Base-by-base conservation (phyloP, 2,113 vertebrate species). In the Centropus unirufus region DNA sequence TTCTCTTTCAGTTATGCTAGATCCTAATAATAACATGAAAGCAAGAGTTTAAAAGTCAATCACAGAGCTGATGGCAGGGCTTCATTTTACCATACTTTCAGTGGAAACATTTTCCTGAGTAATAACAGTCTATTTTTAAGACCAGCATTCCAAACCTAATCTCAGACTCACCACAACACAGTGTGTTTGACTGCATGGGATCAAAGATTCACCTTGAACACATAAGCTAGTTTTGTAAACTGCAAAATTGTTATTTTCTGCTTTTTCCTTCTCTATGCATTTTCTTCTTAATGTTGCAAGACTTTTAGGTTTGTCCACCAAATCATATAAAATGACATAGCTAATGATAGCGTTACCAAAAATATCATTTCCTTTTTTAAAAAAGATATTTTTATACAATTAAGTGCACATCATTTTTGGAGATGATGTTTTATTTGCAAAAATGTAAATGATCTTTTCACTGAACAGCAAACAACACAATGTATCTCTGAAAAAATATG, bases 361-460 rank as follows among this genome's bases (percentile, higher is more conserved):
- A 90, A 89, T 92, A 91, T 2, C 1, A 39, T 67, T 88, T 82
- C 81, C 47, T 90, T 92, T 95, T 89, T 58, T 44, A 81, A 78
- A 63, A 55, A 30, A 54, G 63, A 78, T 89, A 85, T 89, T 92
- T 97, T 94, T 93, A 87, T 32, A 86, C 51, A 92, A 83, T 87
- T 91, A 96, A 91, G 34, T 61, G 80, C 42, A 90, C 0, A 0
- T 66, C 83, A 89, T 84, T 93, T 96, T 86, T 46, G 68, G 95
- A 82, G 90, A 79, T 44, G 66, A 52, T 90, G 29, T 89, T 94
- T 95, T 94, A 90, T 85, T 87, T 89, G 63, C 1, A 21, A 81
- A 92, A 95, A 95, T 52, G 75, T 85, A 74, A 92, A 92, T 94
- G 54, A 92, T 92, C 85, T 54, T 93, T 84, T 82, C 87, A 81